A percentile compares a stretch with the other conserved stretches of the same genome.
phyloP scores from a whole-genome alignment of 1,140 invertebrate species.

The Drosophila ercepeae region DNA sequence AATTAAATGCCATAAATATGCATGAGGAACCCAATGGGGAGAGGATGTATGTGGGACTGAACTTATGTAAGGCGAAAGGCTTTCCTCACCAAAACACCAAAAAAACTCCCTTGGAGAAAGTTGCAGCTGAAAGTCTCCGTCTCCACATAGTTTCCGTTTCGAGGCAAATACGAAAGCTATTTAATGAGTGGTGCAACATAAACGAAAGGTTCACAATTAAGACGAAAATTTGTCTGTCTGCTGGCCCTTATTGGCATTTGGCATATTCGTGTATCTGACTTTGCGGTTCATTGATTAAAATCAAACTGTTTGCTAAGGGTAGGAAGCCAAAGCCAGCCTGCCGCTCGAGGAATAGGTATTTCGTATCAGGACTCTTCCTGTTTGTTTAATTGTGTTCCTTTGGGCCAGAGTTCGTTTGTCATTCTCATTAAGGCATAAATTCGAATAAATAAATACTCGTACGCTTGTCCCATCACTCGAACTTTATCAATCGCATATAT shows the following conservation, averaged over 20 bases:
- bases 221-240: constrained; percentile 39
- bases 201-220: constrained; percentile 67
- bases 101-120: constrained; percentile 28
- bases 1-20: constrained; percentile 79
- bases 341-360: neutral
- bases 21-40: constrained; percentile 52
- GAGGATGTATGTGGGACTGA: neutral
- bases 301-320: constrained; percentile 67
- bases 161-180: constrained; percentile 54
- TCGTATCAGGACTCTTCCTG: constrained; percentile 38
- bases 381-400: constrained; percentile 73
- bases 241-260: constrained; percentile 47
- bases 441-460: constrained; percentile 18
- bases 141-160: constrained; percentile 66
- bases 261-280: constrained; percentile 63
- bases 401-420: constrained; percentile 58
- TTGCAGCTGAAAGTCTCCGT: constrained; percentile 52
- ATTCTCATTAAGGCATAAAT: constrained; percentile 64
- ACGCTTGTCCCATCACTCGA: neutral
- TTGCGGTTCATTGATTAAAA: constrained; percentile 80
- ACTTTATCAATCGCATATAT: constrained; percentile 68
- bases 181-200: constrained; percentile 44
- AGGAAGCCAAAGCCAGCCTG: neutral
- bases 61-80: constrained; percentile 16
- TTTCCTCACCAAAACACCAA: constrained; percentile 34